Base-by-base conservation (phyloP, 2,888 invertebrate species). In the Tuta absoluta region DNA sequence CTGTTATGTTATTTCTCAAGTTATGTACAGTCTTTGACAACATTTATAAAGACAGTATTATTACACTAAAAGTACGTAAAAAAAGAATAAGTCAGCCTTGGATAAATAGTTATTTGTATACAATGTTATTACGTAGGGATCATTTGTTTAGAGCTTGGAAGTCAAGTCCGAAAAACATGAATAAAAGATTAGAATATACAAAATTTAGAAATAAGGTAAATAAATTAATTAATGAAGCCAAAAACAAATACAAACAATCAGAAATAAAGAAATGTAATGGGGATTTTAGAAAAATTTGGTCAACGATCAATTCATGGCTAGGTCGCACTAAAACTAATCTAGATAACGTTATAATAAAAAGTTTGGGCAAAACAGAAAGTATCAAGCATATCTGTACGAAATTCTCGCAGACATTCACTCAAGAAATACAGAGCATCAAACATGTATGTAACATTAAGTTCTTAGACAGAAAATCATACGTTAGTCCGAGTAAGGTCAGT, bases 241-340 rank as follows among this genome's bases (percentile, higher is more conserved):
- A 37, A 58, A 58, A 58, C 28, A 33, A 37, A 12, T 37, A 58
- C 19, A 33, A 17, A 37, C 58, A 58, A 19, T 17, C 21, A 58
- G 23, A 58, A 19, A 58, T 58, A 37, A 56, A 56, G 24, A 28
- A 56, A 2, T 56, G 56, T 28, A 56, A 28, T 12, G 56, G 56
- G 1, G 14, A 56, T n/a, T 56, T 21, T 56, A 56, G 56, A n/a
- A 56, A 56, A 21, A 49, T 49, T 19, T 49, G 17, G 49, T n/a
- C 45, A 45, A 45, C 14, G 2, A 45, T 45, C 3, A 45, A 45
- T 45, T n/a, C 45, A 2, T 45, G 45, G 45, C 45, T 45, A 1
- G 45, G 45, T 45, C 14, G 45, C n/a, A n/a, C 45, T n/a, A 45
- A 45, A 45, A 4, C 3, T 45, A 45, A 17, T 17, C 1, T 45